A percentile compares a stretch with the other conserved stretches of the same genome.
Conservation (phyloP, 2,797 vertebrate species). For the Spinus olivaceus region DNA sequence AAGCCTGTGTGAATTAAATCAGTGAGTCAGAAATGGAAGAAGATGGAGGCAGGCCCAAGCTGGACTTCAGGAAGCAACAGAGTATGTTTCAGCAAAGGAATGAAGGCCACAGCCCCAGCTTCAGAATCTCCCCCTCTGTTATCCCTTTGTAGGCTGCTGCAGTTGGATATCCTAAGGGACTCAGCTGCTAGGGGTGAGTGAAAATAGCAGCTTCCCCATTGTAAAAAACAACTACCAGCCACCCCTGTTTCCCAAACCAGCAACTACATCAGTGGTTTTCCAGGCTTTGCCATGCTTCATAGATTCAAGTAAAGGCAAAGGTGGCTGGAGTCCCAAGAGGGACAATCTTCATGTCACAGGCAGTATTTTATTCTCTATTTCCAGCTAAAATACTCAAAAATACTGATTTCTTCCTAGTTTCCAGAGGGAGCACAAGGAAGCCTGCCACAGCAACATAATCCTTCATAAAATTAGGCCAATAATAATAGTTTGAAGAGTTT, state of each 20-base stretch:
- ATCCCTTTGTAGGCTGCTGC: not conserved
- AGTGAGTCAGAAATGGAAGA: not conserved
- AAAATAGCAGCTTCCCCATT: not conserved
- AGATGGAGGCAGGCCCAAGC: not conserved
- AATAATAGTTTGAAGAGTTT: slow-evolving; percentile 22
- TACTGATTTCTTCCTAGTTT: not conserved
- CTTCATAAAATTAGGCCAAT: slow-evolving; percentile 49
- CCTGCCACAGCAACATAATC: not conserved
- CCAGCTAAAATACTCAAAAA: not conserved
- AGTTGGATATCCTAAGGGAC: not conserved
- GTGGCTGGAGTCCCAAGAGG: not conserved
- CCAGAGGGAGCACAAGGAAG: slow-evolving; percentile 15
- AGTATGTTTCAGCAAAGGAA: not conserved
- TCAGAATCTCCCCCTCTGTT: not conserved
- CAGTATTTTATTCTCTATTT: not conserved
- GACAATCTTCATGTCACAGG: not conserved
- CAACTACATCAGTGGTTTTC: not conserved
- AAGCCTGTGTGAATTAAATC: not conserved
- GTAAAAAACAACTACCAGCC: not conserved
- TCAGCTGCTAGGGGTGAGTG: not conserved
- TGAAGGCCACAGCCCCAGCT: not conserved
- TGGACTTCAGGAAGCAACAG: not conserved
- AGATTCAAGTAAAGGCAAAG: not conserved
- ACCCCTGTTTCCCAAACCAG: not conserved
- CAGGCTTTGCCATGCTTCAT: not conserved